Base-by-base conservation (phyloP, 1,140 invertebrate species). In the Diabrotica undecimpunctata region DNA sequence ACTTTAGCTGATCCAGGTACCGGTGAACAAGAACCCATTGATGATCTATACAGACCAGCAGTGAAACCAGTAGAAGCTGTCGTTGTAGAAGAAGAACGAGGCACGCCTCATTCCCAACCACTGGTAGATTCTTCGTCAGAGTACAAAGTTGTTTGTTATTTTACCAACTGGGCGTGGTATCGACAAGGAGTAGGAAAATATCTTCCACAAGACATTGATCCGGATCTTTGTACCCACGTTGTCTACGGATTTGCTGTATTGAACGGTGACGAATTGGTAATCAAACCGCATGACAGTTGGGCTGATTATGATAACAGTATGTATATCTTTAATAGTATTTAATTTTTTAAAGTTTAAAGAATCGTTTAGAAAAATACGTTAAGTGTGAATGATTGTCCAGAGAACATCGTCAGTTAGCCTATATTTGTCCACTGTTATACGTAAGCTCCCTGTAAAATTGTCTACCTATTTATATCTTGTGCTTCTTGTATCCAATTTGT, bases 231-330 rank as follows among this genome's bases (percentile, higher is more conserved):
- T 72, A 90, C 89, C 0, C 90, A 91, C 70, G 84, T 91, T 53
- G 83, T 90, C 7, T 90, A 91, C 72, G 88, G 87, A 3, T 91
- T 90, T 74, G 88, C 87, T 11, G 85, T 88, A 4, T 74, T 90
- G 9, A 83, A 89, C 70, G 78, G 79, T 10, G 79, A 86, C 13
- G 77, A 82, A 37, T 69, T 88, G 3, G 79, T 82, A 0, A 87
- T 89, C n/a, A 87, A 85, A 74, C 83, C 86, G 0, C 86, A 88
- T 64, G 88, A 89, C 67, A 78, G 82, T 25, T 89, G 87, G 87
- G 85, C 87, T 0, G 87, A 89, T 73, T 80, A 85, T 60, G 87
- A 88, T 69, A 88, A 88, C 65, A 81, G 82, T 85, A 83, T 74
- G 78, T 70, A 37, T 53, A 35, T 25, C 25, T 65, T n/a, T 35